These are phyloP conservation scores for Cuculus canorus DNA, from an alignment of 2,797 vertebrate species.

Conservation along the genomic window DNA sequence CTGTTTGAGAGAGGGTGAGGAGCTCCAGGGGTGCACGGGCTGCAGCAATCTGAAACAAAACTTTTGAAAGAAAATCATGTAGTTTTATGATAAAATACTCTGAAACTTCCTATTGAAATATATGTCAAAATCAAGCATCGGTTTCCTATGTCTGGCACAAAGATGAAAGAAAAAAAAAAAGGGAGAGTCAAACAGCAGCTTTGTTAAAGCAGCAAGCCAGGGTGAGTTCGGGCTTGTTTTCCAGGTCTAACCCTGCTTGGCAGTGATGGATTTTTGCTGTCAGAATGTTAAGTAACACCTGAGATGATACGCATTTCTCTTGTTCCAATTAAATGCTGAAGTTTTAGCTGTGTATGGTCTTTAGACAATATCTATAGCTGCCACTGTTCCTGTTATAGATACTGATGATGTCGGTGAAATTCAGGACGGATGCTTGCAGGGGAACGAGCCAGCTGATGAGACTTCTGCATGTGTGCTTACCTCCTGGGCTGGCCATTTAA, in stretches of 20 bases:
- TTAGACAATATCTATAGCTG: not conserved
- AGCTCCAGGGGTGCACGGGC: too few relatives aligned
- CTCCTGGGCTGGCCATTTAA: constrained; percentile 52
- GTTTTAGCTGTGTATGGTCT: not conserved
- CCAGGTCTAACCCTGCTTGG: not conserved
- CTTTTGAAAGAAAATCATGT: not conserved
- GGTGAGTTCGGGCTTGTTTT: not conserved
- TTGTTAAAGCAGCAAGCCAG: not conserved
- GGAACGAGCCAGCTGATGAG: not conserved
- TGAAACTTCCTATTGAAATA: not conserved
- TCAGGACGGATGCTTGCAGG: not conserved
- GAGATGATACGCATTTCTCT: not conserved
- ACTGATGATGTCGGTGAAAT: not conserved
- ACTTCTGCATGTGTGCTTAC: not conserved
- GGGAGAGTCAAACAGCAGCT: not conserved
- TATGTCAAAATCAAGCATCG: not conserved
- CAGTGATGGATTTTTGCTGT: not conserved
- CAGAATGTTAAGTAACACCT: not conserved
- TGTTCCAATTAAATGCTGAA: not conserved
- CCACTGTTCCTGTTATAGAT: not conserved
- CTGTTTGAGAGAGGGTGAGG: not conserved
- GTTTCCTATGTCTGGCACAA: not conserved
- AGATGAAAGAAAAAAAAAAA: too few relatives aligned
- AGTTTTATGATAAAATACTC: not conserved
- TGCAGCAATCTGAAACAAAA: not conserved